These are phyloP conservation scores for Chrysocyon brachyurus DNA, from an alignment of 2,797 vertebrate species.

Conservation along the genomic window DNA sequence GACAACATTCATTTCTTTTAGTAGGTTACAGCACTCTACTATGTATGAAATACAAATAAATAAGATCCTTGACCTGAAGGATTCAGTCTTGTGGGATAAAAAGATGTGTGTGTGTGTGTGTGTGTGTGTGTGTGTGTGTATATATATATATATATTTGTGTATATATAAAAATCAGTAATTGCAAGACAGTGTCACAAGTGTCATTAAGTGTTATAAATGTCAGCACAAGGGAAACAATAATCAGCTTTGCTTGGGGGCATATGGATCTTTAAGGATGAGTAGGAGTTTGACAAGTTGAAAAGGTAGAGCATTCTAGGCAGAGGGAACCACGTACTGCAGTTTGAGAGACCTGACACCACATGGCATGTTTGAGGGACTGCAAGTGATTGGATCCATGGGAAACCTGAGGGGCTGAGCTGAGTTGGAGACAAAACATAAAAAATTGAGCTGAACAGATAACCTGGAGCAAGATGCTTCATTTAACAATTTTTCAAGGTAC, in stretches of 20 bases:
- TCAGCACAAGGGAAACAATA: not conserved
- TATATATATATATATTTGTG: not conserved
- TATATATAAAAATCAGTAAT: not conserved
- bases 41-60: not conserved
- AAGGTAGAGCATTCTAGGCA: not conserved
- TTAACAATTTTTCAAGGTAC: not conserved
- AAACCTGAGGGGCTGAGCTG: not conserved
- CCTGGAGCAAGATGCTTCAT: not conserved
- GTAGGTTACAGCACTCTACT: not conserved
- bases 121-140: not conserved
- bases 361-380: not conserved
- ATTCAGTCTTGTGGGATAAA: not conserved
- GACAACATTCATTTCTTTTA: not conserved
- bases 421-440: not conserved
- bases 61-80: not conserved
- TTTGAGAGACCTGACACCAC: not conserved
- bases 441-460: not conserved
- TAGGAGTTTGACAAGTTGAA: not conserved
- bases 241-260: not conserved
- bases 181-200: not conserved
- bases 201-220: not conserved
- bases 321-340: not conserved
- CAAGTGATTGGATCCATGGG: not conserved
- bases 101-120: not conserved
- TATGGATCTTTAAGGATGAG: not conserved